These are phyloP conservation scores for Ichneumoninae sp. DNA, from an alignment of 2,888 invertebrate genomes.

Conservation along the genomic window DNA sequence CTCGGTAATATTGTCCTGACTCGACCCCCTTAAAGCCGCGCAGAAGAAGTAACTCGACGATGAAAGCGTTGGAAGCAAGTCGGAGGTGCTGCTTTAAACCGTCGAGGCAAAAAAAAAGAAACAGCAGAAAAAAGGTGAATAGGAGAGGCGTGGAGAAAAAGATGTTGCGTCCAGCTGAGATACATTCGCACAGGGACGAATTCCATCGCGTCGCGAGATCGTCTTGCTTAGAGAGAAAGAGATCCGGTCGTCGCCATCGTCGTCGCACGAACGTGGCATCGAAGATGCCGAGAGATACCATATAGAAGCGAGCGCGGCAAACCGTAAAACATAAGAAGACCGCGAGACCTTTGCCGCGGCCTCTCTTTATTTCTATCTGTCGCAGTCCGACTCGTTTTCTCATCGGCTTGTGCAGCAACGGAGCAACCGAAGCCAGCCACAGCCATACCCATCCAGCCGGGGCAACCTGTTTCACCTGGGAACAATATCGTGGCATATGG, in stretches of 20 bases:
- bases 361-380: conserved; percentile 51
- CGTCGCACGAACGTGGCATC: conserved; percentile 49
- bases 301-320: conserved; percentile 72
- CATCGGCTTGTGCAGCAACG: conserved; percentile 35
- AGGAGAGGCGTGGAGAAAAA: conserved; percentile 65
- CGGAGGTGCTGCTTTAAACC: conserved; percentile 24
- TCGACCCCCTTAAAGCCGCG: conserved; percentile 1
- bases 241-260: conserved; percentile 37
- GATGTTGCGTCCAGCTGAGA: conserved; percentile 48
- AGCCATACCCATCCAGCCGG: conserved; percentile 9
- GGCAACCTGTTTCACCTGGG: conserved; percentile 53
- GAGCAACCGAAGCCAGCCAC: not conserved
- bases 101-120: conserved; percentile 42
- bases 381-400: conserved; percentile 44
- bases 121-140: conserved; percentile 60
- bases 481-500: conserved; percentile 58
- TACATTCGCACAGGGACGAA: conserved; percentile 68
- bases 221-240: conserved; percentile 72
- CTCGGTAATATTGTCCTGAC: not conserved
- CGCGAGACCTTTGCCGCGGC: conserved; percentile 60
- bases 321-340: conserved; percentile 71
- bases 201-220: conserved; percentile 76
- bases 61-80: conserved; percentile 20
- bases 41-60: conserved; percentile 38
- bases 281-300: conserved; percentile 72